These are phyloP conservation scores for Dicrurus megarhynchus DNA, from an alignment of 2,113 vertebrate genomes.

Conservation along the genomic window DNA sequence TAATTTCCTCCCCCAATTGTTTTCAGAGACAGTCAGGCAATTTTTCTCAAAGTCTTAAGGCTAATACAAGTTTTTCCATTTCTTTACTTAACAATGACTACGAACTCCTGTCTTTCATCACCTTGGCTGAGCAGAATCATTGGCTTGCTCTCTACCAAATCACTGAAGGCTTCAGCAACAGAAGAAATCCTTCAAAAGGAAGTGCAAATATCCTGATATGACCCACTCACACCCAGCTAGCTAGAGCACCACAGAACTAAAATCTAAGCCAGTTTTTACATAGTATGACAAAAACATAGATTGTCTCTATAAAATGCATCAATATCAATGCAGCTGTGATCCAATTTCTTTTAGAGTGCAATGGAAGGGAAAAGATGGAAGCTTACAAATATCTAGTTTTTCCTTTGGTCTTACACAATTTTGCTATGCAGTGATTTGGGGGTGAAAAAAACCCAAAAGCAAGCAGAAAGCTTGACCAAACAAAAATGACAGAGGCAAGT, in stretches of 20 bases:
- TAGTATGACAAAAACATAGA: neutral
- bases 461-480: neutral
- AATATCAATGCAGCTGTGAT: neutral
- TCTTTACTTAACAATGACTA: neutral
- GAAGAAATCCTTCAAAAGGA: neutral
- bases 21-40: neutral
- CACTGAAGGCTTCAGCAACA: neutral
- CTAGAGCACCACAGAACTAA: neutral
- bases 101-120: neutral
- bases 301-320: neutral
- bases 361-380: neutral
- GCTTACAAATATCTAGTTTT: neutral
- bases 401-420: neutral
- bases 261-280: neutral
- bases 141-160: neutral
- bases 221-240: neutral
- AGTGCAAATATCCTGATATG: neutral
- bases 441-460: accelerated
- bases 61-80: neutral
- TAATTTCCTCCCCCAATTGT: accelerated
- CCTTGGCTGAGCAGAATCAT: neutral
- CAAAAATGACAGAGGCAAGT: neutral
- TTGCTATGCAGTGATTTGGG: neutral
- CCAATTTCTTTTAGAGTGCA: neutral
- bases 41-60: neutral